These are phyloP conservation scores for Hydrotaea diabolus DNA, from an alignment of 2,888 invertebrate species.

Conservation along the genomic window DNA sequence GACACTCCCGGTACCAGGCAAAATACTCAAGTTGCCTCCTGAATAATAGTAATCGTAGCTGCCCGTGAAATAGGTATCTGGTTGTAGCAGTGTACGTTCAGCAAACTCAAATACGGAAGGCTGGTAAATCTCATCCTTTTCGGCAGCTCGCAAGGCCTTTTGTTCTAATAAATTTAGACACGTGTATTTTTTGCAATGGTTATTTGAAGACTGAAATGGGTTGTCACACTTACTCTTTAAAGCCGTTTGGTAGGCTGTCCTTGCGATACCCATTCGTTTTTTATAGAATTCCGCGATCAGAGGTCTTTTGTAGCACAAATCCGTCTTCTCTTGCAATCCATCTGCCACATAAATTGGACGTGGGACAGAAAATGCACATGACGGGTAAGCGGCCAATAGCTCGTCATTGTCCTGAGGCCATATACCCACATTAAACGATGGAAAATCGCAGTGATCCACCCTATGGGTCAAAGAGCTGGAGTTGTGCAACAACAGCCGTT, in stretches of 20 bases:
- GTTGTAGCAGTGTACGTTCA: slow-evolving; percentile 69
- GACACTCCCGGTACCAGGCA: slow-evolving; percentile 62
- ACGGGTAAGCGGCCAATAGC: slow-evolving; percentile 62
- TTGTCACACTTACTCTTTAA: slow-evolving; percentile 66
- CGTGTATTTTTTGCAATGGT: neutral
- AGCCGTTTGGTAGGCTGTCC: slow-evolving; percentile 60
- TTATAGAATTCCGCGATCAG: slow-evolving; percentile 57
- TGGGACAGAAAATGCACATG: slow-evolving; percentile 64
- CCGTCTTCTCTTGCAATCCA: slow-evolving; percentile 61
- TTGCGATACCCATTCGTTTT: slow-evolving; percentile 47
- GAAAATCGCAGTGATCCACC: slow-evolving; percentile 60
- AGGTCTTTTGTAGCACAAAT: slow-evolving; percentile 70
- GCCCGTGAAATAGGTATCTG: slow-evolving; percentile 74
- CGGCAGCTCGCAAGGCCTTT: slow-evolving; percentile 62
- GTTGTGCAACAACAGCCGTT: slow-evolving; percentile 50
- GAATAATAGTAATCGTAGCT: slow-evolving; percentile 79
- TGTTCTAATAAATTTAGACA: slow-evolving; percentile 12
- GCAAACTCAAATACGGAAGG: slow-evolving; percentile 67
- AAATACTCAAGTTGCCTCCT: slow-evolving; percentile 75
- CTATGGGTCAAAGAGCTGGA: slow-evolving; percentile 6
- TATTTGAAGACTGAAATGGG: neutral
- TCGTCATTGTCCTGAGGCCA: slow-evolving; percentile 53
- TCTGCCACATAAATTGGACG: slow-evolving; percentile 68
- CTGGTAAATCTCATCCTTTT: slow-evolving; percentile 69
- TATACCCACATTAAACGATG: slow-evolving; percentile 68